Percentiles rank a stretch among this genome's conserved stretches.
These are phyloP conservation scores for Atractosteus spatula DNA, from an alignment of 2,113 vertebrate genomes.

Conservation along the genomic window DNA sequence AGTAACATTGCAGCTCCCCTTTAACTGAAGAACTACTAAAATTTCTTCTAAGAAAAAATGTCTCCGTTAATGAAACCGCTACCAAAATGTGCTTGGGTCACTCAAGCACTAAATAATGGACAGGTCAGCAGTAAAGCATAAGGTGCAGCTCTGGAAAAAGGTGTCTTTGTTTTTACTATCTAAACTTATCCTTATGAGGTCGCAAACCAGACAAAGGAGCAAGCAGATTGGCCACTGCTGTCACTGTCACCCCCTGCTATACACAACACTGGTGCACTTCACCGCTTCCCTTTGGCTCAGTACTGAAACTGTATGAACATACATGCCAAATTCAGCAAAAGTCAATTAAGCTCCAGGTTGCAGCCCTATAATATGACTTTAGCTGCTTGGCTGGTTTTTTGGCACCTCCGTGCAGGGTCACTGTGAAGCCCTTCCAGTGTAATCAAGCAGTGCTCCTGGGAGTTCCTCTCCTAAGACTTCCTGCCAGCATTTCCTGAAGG, in stretches of 20 bases:
- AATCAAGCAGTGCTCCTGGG: not conserved
- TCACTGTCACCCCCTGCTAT: not conserved
- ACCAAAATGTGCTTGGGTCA: slow-evolving; percentile 10
- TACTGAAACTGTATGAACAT: not conserved
- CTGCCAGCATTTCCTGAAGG: slow-evolving; percentile 4
- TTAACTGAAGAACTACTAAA: no score
- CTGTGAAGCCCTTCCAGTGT: not conserved
- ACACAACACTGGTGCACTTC: not conserved
- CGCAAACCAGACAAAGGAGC: slow-evolving; percentile 21
- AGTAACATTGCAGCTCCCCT: no score
- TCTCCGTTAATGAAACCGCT: no score
- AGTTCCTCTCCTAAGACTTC: slow-evolving; percentile 16
- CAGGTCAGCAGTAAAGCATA: slow-evolving; percentile 21
- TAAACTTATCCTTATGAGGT: slow-evolving; percentile 32
- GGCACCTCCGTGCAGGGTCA: slow-evolving; percentile 6
- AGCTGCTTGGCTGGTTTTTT: not conserved
- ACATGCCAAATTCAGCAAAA: not conserved
- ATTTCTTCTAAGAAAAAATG: no score
- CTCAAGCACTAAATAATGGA: slow-evolving; percentile 19
- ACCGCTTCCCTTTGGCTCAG: not conserved
- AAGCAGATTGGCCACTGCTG: slow-evolving; percentile 4
- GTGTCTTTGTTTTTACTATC: slow-evolving; percentile 30
- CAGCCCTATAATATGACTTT: not conserved
- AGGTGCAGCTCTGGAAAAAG: slow-evolving; percentile 29
- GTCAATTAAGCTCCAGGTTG: not conserved